These are phyloP conservation scores for Pterobdella sp. DNA, from an alignment of 2,888 invertebrate genomes.

Conservation along the genomic window DNA sequence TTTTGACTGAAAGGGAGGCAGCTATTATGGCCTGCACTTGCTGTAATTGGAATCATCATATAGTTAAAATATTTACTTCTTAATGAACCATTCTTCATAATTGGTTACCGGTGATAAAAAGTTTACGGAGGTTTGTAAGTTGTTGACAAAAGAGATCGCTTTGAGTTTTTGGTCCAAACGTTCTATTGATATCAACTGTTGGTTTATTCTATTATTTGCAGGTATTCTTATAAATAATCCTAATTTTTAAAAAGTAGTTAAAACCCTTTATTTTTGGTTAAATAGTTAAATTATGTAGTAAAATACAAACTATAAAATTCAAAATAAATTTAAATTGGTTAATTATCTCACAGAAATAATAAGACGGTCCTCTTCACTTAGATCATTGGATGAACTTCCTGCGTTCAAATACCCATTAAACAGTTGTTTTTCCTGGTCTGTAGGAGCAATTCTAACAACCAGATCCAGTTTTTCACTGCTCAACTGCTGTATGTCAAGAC, in stretches of 20 bases:
- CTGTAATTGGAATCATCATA: constrained; percentile 49
- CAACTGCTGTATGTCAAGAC: constrained; percentile 16
- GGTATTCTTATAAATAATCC: too few relatives aligned
- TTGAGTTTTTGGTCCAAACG: constrained; percentile 20
- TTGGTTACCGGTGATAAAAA: not conserved
- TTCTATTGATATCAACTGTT: constrained; percentile 19
- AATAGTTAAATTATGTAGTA: not conserved
- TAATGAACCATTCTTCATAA: not conserved
- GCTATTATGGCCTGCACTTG: constrained; percentile 92
- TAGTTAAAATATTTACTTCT: not conserved
- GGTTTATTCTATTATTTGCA: not conserved
- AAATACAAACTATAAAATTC: not conserved
- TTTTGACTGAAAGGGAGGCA: constrained; percentile 82
- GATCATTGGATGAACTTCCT: not conserved
- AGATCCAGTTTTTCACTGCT: constrained; percentile 10
- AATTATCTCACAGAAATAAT: constrained; percentile 23
- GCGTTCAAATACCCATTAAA: not conserved
- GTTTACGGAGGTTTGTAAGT: not conserved
- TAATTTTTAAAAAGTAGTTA: not conserved
- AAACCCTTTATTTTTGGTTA: not conserved
- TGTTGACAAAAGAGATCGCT: constrained; percentile 13
- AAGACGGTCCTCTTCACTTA: constrained; percentile 23
- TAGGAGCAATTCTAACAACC: constrained; percentile 12
- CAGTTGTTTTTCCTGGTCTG: not conserved
- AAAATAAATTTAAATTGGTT: too few relatives aligned